These are phyloP conservation scores for Aporophyla nigra DNA, from an alignment of 2,888 invertebrate species.

Conservation along the genomic window DNA sequence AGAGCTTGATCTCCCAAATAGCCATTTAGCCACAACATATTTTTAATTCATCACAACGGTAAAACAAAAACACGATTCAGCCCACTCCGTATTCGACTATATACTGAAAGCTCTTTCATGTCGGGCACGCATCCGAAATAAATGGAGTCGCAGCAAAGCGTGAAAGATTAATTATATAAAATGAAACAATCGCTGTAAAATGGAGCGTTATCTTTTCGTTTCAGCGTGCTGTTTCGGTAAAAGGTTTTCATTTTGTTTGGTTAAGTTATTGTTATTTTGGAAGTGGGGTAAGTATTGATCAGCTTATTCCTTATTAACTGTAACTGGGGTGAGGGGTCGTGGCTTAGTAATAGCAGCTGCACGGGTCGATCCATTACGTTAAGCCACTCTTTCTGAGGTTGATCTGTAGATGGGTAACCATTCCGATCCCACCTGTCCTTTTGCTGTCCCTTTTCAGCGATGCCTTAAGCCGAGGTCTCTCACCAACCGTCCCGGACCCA, in stretches of 20 bases:
- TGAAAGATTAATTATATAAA: slow-evolving; percentile 60
- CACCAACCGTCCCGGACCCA: too few species aligned
- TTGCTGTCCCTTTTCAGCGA: too few species aligned
- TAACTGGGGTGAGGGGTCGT: neutral
- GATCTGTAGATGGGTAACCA: too few species aligned
- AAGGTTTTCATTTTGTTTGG: slow-evolving; percentile 27
- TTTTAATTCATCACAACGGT: slow-evolving; percentile 42
- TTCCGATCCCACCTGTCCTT: too few species aligned
- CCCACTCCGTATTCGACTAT: slow-evolving; percentile 23
- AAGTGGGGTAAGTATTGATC: neutral
- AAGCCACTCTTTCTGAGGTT: too few species aligned
- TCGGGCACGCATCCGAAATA: slow-evolving; percentile 32
- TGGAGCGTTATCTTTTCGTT: slow-evolving; percentile 36
- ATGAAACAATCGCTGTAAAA: slow-evolving; percentile 54
- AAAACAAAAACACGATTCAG: slow-evolving; percentile 40
- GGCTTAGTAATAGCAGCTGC: too few species aligned
- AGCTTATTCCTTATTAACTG: neutral
- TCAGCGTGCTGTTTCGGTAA: slow-evolving; percentile 9
- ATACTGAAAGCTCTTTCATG: slow-evolving; percentile 56
- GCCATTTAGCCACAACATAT: slow-evolving; percentile 36
- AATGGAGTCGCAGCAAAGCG: slow-evolving; percentile 43
- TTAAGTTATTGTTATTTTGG: neutral
- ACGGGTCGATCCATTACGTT: too few species aligned
- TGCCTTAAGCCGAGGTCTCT: too few species aligned
- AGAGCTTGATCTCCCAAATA: slow-evolving; percentile 8